Base-by-base conservation (phyloP, 2,888 invertebrate genomes). In the Erebia palarica region DNA sequence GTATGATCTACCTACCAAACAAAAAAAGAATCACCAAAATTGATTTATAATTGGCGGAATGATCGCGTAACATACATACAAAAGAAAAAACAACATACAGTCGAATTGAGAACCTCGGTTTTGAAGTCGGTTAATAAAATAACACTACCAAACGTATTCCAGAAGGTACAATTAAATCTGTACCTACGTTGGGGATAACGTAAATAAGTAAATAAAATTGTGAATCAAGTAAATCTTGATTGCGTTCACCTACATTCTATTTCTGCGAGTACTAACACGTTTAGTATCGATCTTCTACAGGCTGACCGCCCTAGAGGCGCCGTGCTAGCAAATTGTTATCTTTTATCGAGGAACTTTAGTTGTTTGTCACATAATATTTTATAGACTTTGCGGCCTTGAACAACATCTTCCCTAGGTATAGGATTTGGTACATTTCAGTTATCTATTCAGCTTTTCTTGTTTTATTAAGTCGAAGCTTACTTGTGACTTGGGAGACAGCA, bases 271-370 rank as follows among this genome's bases (percentile, higher is more conserved):
- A 44, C 69, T 72, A 71, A 69, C 69, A 70, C 67, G 63, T 71
- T 77, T 74, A 72, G 73, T 84, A 88, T 88, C 81, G 87, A 87
- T 88, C 83, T 71, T 70, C 74, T 58, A 51, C 16, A 14, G 36
- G 64, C 70, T 76, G 81, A 79, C 80, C 85, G 87, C 68, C 88
- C 72, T 72, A 65, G 68, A 78, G 89, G 85, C 87, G 88, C 88
- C 88, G 76, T 78, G 69, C 83, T 84, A 44, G 67, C 65, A 70
- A 64, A 73, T 73, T 60, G 67, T 72, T 60, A 69, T 82, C 84
- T 85, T 82, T 82, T 78, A 75, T 83, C 13, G 27, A 58, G 81
- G 81, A 87, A 87, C 51, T 69, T 65, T 69, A 51, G 61, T 66
- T 64, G 64, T 71, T 70, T 57, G 49, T 68, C 44, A 42, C 67